Base-by-base conservation (phyloP, 2,113 vertebrate genomes). In the Rhizomys pruinosus region DNA sequence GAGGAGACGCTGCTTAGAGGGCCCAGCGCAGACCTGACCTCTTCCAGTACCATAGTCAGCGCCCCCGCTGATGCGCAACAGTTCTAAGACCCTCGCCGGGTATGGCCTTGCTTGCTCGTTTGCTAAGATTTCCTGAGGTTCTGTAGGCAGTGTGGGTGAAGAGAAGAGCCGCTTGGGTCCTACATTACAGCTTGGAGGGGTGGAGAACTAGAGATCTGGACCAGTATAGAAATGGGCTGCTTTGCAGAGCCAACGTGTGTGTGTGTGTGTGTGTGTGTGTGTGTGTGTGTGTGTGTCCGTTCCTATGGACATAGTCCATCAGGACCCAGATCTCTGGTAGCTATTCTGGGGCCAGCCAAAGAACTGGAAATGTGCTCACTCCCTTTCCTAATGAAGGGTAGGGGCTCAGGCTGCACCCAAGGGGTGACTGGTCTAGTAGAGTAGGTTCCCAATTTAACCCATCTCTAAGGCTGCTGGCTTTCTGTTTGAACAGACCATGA, bases 401-500 rank as follows among this genome's bases (percentile, higher is more conserved):
- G 59, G 88, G 66, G 66, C 89, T 89, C 86, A 29, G 89, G 61
- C 29, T 13, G 39, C 91, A 87, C 47, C 87, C 23, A 72, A 80
- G n/a, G 37, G 78, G 44, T 61, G 79, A 74, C 52, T 59, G 52
- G 59, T n/a, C 71, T 66, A 81, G 63, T 63, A 95, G 61, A 74
- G 55, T 32, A 0, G 1, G 1, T 95, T 94, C 90, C 88, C 82
- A 22, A 80, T 97, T 90, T 95, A 95, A 95, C 72, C 78, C 78
- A 37, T 42, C 80, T 6, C 52, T 0, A n/a, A 80, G 85, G 68
- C 79, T 69, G 77, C 91, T 94, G 42, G 82, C 80, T 64, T 74
- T 87, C 87, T 95, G 71, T 66, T 77, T 29, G 39, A 77, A 80
- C 78, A 92, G 84, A 71, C 82, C 52, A 64, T 97, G 95, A 96